These are phyloP conservation scores for Tragelaphus imberbis DNA, from an alignment of 2,113 vertebrate species.

Conservation along the genomic window DNA sequence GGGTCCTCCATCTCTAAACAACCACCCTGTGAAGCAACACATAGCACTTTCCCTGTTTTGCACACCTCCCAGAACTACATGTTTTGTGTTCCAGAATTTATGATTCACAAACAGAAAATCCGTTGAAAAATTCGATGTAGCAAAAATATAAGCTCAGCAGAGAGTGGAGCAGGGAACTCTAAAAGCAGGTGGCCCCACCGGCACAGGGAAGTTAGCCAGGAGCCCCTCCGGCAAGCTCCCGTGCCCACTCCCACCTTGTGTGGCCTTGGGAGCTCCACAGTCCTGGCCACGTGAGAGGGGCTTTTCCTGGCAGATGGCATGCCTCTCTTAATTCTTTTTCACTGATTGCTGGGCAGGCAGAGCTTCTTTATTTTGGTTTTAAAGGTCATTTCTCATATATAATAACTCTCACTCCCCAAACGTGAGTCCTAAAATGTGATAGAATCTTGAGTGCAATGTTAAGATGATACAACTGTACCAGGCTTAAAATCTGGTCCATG, in stretches of 20 bases:
- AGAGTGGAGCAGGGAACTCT: background rate
- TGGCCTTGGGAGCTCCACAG: background rate
- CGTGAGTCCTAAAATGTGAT: background rate
- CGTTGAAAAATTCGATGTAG: background rate
- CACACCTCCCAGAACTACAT: background rate
- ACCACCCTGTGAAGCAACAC: background rate
- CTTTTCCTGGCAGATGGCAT: background rate
- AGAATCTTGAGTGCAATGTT: background rate
- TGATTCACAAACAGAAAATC: background rate
- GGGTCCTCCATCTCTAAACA: background rate
- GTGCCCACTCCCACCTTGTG: background rate
- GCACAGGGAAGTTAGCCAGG: background rate
- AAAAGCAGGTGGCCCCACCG: background rate
- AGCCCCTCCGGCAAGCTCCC: background rate
- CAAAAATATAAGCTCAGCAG: background rate
- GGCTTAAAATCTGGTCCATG: background rate
- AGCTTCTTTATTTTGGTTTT: background rate
- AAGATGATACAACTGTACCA: background rate
- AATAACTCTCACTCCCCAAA: background rate
- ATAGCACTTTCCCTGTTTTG: background rate
- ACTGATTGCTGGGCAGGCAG: background rate
- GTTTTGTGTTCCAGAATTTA: background rate
- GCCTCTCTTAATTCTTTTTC: background rate
- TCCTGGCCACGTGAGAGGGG: background rate
- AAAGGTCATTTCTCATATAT: background rate